phyloP scores from a whole-genome alignment of 35 echinoderm and acorn worm genomes.

The Heliocidaris erythrogramma region DNA sequence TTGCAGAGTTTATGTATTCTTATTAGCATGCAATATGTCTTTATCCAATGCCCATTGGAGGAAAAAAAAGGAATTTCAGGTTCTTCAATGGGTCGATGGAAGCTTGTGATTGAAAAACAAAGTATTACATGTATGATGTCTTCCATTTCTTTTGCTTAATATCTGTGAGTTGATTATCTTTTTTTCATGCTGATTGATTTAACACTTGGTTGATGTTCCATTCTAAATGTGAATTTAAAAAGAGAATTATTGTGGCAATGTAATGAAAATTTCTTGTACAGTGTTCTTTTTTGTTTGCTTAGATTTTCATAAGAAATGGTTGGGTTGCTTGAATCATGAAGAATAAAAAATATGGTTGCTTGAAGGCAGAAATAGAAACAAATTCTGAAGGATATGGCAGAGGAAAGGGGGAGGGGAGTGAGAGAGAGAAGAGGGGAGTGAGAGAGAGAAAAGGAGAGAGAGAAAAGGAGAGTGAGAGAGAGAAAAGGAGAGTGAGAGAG shows the following conservation, averaged over 20 bases:
- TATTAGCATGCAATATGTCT: background rate
- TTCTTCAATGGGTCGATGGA: background rate
- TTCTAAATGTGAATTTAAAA: conserved; percentile 14
- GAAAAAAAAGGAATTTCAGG: background rate
- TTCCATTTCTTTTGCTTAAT: background rate
- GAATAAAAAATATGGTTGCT: too few species aligned
- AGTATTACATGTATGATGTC: background rate
- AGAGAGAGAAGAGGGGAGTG: background rate
- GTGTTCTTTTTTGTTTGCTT: background rate
- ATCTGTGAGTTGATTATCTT: background rate
- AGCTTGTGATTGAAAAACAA: background rate
- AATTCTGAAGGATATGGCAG: background rate
- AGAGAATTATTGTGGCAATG: background rate
- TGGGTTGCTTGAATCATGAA: background rate
- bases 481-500: too few species aligned
- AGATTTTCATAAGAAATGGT: too few species aligned
- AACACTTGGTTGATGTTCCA: background rate
- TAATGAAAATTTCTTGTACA: background rate
- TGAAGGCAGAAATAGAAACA: background rate
- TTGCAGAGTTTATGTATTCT: conserved; percentile 12
- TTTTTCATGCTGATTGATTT: background rate
- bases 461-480: background rate
- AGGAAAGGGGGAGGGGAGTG: background rate
- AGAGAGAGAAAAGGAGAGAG: background rate
- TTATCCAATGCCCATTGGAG: background rate